These are phyloP conservation scores for Lophotis ruficrista DNA, from an alignment of 2,113 vertebrate genomes.

Conservation along the genomic window DNA sequence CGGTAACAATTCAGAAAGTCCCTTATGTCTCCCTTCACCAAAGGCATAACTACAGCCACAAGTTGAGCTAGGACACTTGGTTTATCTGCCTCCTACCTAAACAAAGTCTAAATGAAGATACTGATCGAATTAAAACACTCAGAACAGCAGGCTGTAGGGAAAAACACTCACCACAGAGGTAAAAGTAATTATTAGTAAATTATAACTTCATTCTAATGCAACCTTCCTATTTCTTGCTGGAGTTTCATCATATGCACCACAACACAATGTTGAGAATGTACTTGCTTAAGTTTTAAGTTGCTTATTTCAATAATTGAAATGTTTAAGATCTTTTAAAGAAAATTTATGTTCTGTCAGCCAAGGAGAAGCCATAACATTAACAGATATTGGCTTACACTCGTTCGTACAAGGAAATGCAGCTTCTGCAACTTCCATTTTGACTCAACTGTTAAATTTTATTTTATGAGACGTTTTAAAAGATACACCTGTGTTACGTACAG, in stretches of 20 bases:
- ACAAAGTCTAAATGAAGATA: neutral
- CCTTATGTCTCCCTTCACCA: neutral
- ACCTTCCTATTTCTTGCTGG: neutral
- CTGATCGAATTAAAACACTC: neutral
- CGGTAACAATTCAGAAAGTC: neutral
- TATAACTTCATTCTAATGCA: neutral
- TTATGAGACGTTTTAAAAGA: neutral
- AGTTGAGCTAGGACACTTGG: neutral
- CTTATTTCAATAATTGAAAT: neutral
- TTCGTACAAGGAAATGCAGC: neutral
- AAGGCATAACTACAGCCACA: neutral
- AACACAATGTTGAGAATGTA: neutral
- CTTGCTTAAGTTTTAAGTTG: neutral
- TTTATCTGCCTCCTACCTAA: neutral
- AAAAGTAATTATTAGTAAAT: neutral
- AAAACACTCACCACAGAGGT: neutral
- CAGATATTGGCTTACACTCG: rapidly evolving
- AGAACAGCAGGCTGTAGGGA: neutral
- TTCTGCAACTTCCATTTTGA: neutral
- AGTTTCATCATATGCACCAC: neutral
- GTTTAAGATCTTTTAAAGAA: neutral
- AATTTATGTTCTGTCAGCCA: neutral
- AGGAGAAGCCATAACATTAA: neutral
- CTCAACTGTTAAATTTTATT: neutral
- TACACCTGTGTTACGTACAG: rapidly evolving